Percentiles rank a stretch among this genome's conserved stretches.
Evolutionary conservation across 1,140 invertebrate genomes (phyloP).

Genomic region (Dinothrombium tinctorium): DNA sequence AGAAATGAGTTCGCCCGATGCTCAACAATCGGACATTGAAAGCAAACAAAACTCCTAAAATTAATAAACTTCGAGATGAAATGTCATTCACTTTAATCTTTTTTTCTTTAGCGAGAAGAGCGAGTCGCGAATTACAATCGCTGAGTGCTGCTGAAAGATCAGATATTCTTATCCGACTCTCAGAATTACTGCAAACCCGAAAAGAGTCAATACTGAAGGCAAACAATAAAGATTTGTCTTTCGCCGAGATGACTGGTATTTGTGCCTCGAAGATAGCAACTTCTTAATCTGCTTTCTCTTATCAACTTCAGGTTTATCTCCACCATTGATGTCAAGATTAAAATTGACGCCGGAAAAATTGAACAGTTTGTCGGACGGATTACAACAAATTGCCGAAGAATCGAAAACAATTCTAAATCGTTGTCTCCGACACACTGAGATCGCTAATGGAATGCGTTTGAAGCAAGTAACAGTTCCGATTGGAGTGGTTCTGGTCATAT

Average conservation of each 20-base stretch:
- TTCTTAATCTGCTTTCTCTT: neutral
- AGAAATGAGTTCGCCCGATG: too few species aligned
- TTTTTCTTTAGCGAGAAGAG: conserved; percentile 20
- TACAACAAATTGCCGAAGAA: conserved; percentile 74
- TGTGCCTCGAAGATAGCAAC: neutral
- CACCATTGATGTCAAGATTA: conserved; percentile 54
- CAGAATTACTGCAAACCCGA: conserved; percentile 54
- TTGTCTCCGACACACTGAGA: conserved; percentile 48
- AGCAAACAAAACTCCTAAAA: too few species aligned
- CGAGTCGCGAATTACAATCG: conserved; percentile 52
- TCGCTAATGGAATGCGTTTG: conserved; percentile 61
- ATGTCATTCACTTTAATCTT: neutral
- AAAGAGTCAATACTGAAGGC: conserved; percentile 65
- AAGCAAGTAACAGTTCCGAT: conserved; percentile 90
- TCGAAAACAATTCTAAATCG: conserved; percentile 50
- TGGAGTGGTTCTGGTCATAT: conserved; percentile 89
- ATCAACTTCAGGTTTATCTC: conserved; percentile 34
- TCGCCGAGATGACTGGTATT: conserved; percentile 41
- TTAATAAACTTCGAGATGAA: neutral
- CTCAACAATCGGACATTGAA: too few species aligned
- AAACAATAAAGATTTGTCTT: conserved; percentile 61
- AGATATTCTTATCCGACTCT: conserved; percentile 57
- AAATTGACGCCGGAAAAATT: conserved; percentile 73
- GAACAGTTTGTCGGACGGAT: conserved; percentile 51
- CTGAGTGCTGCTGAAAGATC: conserved; percentile 54